These are phyloP conservation scores for Pantherophis vulpinus DNA, from an alignment of 2,797 vertebrate genomes.

Conservation along the genomic window DNA sequence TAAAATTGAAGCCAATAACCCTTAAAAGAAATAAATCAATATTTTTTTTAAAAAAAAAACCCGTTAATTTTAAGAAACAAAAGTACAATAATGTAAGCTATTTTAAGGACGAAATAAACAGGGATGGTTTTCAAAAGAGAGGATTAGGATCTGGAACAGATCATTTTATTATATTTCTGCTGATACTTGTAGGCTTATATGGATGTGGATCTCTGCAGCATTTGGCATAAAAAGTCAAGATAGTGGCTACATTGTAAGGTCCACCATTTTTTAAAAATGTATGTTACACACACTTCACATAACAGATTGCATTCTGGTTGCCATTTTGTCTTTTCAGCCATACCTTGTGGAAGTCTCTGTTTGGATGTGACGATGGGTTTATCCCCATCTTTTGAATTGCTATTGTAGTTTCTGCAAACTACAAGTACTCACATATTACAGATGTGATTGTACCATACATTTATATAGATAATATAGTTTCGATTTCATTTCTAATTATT, in stretches of 20 bases:
- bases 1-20: background rate
- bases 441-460: background rate
- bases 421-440: background rate
- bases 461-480: background rate
- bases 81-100: background rate
- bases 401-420: background rate
- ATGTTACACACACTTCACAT: background rate
- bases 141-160: background rate
- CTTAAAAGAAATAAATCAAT: background rate
- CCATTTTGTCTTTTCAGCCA: background rate
- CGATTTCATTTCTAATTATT: background rate
- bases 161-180: background rate
- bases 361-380: background rate
- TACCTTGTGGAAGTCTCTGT: background rate
- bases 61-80: background rate
- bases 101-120: background rate
- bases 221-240: background rate
- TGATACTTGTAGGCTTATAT: background rate
- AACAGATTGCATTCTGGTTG: background rate
- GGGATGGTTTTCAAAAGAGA: background rate
- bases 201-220: background rate
- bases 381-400: background rate
- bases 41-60: background rate
- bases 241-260: background rate
- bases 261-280: background rate